Evolutionary conservation across 2,888 invertebrate genomes (phyloP).

Genomic region (Anorthoa munda): DNA sequence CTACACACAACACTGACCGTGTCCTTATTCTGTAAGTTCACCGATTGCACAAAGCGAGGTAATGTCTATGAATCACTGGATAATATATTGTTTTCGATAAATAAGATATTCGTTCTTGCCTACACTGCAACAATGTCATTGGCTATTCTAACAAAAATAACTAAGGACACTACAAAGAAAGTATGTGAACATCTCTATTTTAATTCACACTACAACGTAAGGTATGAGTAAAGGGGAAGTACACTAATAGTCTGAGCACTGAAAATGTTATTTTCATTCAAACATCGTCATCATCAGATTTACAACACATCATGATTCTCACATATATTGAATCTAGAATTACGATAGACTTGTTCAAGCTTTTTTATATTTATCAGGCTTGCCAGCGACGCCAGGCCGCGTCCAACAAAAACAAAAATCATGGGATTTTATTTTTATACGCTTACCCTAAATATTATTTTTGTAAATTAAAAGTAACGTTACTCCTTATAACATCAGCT

Average conservation of each 20-base stretch:
- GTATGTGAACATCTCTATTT: conserved; percentile 40
- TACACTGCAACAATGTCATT: conserved; percentile 11
- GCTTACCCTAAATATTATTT: no score
- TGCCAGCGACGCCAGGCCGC: no score
- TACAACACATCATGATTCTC: neutral
- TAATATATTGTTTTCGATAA: no score
- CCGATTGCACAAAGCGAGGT: no score
- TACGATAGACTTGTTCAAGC: neutral
- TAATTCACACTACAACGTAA: conserved; percentile 29
- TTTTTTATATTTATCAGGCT: neutral
- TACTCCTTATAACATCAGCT: no score
- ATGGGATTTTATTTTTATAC: no score
- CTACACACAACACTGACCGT: no score
- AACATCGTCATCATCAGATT: conserved; percentile 22
- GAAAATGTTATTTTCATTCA: conserved; percentile 21
- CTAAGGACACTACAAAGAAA: conserved; percentile 20
- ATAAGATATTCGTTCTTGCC: neutral
- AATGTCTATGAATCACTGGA: no score
- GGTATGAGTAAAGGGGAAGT: neutral
- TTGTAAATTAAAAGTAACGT: no score
- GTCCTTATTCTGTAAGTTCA: no score
- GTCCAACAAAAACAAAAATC: no score
- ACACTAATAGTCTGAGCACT: conserved; percentile 17
- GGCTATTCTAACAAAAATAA: conserved; percentile 15
- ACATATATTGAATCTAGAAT: neutral